phyloP scores from a whole-genome alignment of 2,113 vertebrate genomes.

The Nesospiza acunhae region DNA sequence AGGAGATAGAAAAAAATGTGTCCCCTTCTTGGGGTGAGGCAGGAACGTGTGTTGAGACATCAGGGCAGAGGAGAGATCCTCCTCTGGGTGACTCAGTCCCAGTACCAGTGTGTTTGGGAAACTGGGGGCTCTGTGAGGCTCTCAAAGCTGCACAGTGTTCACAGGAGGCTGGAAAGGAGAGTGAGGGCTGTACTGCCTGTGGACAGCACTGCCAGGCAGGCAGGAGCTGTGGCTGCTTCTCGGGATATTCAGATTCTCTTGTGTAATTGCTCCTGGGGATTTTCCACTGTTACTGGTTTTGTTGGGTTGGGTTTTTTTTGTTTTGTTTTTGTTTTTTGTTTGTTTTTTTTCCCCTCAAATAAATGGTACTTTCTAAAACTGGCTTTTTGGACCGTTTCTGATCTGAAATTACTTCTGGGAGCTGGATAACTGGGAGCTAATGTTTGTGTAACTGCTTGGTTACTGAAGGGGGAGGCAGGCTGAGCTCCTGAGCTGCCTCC shows the following conservation, averaged over 20 bases:
- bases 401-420: background rate
- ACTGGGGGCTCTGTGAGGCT: background rate
- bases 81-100: background rate
- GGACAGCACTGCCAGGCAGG: background rate
- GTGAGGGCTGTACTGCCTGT: background rate
- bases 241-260: background rate
- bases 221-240: background rate
- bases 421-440: background rate
- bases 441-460: background rate
- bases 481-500: background rate
- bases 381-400: conserved; percentile 1
- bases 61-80: background rate
- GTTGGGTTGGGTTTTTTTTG: background rate
- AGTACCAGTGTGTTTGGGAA: background rate
- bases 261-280: conserved; percentile 47
- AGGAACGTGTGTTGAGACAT: background rate
- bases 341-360: conserved; percentile 30
- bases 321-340: background rate
- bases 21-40: fast-evolving
- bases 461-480: fast-evolving
- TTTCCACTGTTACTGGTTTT: conserved; percentile 72
- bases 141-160: background rate
- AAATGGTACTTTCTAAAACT: conserved; percentile 78
- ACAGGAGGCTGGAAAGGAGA: background rate
- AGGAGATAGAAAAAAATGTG: fast-evolving